Percentiles rank a stretch among this genome's conserved stretches.
These are phyloP conservation scores for Myopa tessellatipennis DNA, from an alignment of 2,888 invertebrate genomes.

Conservation along the genomic window DNA sequence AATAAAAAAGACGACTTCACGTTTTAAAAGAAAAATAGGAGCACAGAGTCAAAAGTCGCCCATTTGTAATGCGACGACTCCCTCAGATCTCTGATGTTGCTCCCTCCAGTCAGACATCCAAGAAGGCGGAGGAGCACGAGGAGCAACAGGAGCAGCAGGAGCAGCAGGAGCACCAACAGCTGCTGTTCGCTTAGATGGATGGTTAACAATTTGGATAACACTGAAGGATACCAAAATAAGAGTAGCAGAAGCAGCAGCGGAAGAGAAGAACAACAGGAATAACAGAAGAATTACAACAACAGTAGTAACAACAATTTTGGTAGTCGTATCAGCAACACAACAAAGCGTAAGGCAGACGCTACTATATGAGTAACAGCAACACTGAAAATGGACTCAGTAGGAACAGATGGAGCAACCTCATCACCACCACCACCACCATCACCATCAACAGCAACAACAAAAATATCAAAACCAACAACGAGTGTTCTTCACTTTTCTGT, in stretches of 20 bases:
- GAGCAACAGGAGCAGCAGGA: background rate
- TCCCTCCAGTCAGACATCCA: background rate
- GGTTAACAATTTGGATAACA: constrained; percentile 13
- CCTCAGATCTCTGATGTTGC: background rate
- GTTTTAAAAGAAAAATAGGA: constrained; percentile 1
- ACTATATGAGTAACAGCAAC: background rate
- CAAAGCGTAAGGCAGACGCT: background rate
- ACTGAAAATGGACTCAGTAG: too few relatives aligned
- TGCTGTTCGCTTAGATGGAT: constrained; percentile 7
- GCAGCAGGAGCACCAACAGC: background rate
- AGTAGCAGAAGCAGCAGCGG: background rate
- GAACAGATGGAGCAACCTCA: too few relatives aligned
- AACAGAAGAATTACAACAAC: background rate
- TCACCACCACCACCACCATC: too few relatives aligned
- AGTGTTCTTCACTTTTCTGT: too few relatives aligned
- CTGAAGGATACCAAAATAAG: background rate
- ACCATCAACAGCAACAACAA: background rate
- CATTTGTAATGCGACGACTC: background rate
- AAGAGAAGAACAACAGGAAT: background rate
- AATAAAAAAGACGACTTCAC: background rate
- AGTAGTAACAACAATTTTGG: background rate
- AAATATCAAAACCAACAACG: background rate
- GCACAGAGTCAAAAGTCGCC: background rate
- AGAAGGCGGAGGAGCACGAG: background rate
- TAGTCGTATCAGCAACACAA: background rate